Conservation (phyloP, 1,140 invertebrate genomes). For the Drosophila bocki region DNA sequence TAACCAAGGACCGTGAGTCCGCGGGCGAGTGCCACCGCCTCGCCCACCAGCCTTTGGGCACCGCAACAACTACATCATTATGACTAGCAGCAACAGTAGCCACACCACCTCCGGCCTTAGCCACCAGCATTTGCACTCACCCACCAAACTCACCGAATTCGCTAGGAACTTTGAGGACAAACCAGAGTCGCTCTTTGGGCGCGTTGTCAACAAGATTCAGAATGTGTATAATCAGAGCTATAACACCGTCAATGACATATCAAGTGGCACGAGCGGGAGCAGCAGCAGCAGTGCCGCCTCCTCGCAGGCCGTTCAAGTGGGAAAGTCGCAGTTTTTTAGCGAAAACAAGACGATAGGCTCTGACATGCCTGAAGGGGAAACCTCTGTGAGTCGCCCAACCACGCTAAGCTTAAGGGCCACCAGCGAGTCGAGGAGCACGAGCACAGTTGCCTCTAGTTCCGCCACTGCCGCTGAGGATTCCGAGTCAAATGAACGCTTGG, state of each 20-base stretch:
- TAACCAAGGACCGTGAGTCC: conserved; percentile 69
- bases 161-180: conserved; percentile 86
- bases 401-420: conserved; percentile 50
- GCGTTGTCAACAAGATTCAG: conserved; percentile 84
- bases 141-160: conserved; percentile 91
- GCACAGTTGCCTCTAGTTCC: conserved; percentile 29
- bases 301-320: conserved; percentile 46
- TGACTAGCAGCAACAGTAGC: conserved; percentile 42
- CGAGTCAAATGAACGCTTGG: conserved; percentile 58
- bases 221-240: conserved; percentile 84
- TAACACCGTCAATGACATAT: conserved; percentile 83
- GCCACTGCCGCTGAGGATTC: conserved; percentile 44
- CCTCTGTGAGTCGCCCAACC: conserved; percentile 38
- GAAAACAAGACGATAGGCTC: conserved; percentile 15
- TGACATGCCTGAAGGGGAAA: conserved; percentile 25
- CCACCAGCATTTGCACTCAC: conserved; percentile 89
- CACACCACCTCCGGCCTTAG: conserved; percentile 86
- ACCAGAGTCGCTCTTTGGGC: conserved; percentile 76
- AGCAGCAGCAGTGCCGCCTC: conserved; percentile 16
- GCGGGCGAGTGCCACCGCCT: conserved; percentile 37
- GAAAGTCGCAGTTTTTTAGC: conserved; percentile 73
- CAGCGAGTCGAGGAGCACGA: conserved; percentile 38
- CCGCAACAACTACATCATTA: conserved; percentile 33
- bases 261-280: conserved; percentile 51
- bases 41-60: conserved; percentile 50